phyloP scores from a whole-genome alignment of 2,797 vertebrate species.

The Gallinago nigripennis region DNA sequence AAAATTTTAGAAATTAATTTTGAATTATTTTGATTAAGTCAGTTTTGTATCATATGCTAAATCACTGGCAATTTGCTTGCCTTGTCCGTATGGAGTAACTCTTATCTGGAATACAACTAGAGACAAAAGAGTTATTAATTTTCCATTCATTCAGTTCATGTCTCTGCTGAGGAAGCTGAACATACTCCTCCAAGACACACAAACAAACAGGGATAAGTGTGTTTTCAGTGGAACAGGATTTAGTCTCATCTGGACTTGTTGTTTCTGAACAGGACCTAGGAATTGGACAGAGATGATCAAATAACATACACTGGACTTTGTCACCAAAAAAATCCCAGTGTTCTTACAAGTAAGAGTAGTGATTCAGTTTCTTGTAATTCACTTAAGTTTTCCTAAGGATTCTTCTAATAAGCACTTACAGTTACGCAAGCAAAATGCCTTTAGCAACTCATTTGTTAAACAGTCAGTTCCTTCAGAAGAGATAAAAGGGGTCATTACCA shows the following conservation, averaged over 20 bases:
- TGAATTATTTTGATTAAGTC: background rate
- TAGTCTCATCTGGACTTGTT: background rate
- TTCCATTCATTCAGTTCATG: background rate
- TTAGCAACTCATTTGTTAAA: conserved; percentile 84
- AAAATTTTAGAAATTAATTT: background rate
- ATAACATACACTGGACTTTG: background rate
- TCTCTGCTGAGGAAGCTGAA: background rate
- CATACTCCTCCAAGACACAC: background rate
- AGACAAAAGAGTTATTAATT: background rate
- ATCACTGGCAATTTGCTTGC: background rate
- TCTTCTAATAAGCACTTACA: conserved; percentile 68
- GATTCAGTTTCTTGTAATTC: conserved; percentile 26
- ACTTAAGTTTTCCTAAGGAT: conserved; percentile 65
- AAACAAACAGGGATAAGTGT: background rate
- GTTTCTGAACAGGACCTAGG: background rate
- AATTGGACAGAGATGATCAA: background rate
- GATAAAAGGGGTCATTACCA: conserved; percentile 73
- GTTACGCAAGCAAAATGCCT: conserved; percentile 75
- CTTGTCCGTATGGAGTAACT: background rate
- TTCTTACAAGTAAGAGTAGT: background rate
- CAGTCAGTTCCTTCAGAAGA: conserved; percentile 77
- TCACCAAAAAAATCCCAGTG: background rate
- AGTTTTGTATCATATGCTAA: background rate
- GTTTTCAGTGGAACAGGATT: background rate
- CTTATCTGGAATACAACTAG: background rate